Percentiles rank a stretch among this genome's conserved stretches.
Conservation (phyloP, 2,113 vertebrate species). For the Chelonoidis abingdonii region DNA sequence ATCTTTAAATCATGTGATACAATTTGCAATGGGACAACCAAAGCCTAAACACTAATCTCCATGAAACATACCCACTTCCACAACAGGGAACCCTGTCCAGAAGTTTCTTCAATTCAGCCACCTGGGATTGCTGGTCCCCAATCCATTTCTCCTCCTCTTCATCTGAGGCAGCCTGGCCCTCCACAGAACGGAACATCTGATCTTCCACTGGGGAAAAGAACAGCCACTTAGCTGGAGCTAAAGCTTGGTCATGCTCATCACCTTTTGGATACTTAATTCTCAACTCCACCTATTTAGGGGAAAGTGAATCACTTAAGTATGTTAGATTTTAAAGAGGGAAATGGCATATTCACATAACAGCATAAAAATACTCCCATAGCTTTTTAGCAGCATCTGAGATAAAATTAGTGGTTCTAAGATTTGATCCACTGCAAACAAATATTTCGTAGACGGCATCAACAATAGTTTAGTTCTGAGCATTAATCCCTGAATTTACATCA, state of each 20-base stretch:
- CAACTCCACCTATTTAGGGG: neutral
- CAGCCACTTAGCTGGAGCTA: neutral
- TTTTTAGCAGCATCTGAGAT: neutral
- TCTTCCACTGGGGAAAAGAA: conserved; percentile 81
- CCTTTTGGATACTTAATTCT: neutral
- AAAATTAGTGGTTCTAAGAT: neutral
- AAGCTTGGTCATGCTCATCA: neutral
- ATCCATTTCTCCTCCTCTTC: conserved; percentile 89
- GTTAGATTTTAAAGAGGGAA: no score
- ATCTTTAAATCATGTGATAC: neutral
- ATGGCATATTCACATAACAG: accelerated
- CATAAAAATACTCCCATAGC: neutral
- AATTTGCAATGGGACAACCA: neutral
- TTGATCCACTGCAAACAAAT: neutral
- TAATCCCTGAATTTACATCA: neutral
- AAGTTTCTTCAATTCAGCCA: conserved; percentile 75
- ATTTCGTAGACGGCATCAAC: neutral
- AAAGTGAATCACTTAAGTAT: neutral
- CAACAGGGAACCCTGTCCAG: conserved; percentile 82
- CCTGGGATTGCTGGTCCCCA: conserved; percentile 70
- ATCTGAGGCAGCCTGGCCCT: conserved; percentile 94
- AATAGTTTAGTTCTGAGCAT: neutral
- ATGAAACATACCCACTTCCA: conserved; percentile 78
- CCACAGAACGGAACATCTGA: conserved; percentile 91
- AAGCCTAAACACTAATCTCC: neutral